Evolutionary conservation across 1,140 invertebrate genomes (phyloP), one percentile per base, ranked within the genome.

Genomic region (Manduca sexta): DNA sequence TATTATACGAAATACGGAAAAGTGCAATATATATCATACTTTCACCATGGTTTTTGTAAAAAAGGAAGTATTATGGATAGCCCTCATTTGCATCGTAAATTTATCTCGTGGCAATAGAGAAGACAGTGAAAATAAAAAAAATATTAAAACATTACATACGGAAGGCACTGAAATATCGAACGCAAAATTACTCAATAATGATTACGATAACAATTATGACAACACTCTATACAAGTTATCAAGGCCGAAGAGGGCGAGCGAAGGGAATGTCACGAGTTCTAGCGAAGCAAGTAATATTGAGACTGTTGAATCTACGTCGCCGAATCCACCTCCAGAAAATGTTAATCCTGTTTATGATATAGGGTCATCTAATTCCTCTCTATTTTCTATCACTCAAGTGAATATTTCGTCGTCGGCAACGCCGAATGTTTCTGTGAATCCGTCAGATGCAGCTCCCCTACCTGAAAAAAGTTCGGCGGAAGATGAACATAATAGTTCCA

Each of bases 401-500:
- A 85, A 85, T 66, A 49, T 59, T 7, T 77, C 81, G 5, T 64
- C 77, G 3, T 64, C 79, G 11, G 46, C 64, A 29, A 43, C 65
- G 13, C 68, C 74, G 0, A 85, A 82, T 62, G 63, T 55, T 43
- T 77, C 91, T 2, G 90, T 88, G 0, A 89, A 89, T 31, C 89
- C 88, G 1, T 88, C 88, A 1, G 92, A 93, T 62, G 89, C 91
- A 21, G 89, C 94, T 3, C 78, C 82, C 11, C 82, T 96, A 15
- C 94, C 94, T 1, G 94, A 93, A 54, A 95, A 95, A 74, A 94
- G 93, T 53, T 93, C 95, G 4, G 95, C 95, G 4, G 95, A 97
- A 86, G 94, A 97, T 79, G 97, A 99, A 78, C 95, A 98, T 66
- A 95, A 97, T 68, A 97, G 94, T 63, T 98, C 96, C 7, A 93